Percentiles rank a stretch among this genome's conserved stretches.
phyloP scores from a whole-genome alignment of 1,140 invertebrate species.

The Tyrophagus putrescentiae region DNA sequence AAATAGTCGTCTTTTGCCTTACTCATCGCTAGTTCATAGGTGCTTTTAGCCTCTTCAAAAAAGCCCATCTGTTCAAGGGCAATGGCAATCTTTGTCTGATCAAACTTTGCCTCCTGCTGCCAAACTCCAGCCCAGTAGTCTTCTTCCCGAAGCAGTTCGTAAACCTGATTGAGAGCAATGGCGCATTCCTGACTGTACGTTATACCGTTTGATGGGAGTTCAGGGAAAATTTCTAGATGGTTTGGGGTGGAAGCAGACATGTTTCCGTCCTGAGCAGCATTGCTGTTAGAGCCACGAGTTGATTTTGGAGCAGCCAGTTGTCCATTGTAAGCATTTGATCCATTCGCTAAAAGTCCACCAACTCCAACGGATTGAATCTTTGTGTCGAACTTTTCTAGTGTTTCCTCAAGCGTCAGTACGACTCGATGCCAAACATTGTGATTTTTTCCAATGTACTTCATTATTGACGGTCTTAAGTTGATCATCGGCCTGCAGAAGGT shows the following conservation, averaged over 20 bases:
- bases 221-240: background rate
- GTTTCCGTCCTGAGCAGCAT: too few relatives aligned
- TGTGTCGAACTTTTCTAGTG: constrained; percentile 44
- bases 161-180: constrained; percentile 68
- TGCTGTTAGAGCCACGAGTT: too few relatives aligned
- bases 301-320: too few relatives aligned
- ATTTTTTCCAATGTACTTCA: constrained; percentile 67
- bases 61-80: constrained; percentile 90
- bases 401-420: constrained; percentile 68
- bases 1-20: constrained; percentile 69
- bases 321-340: background rate
- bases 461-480: constrained; percentile 56
- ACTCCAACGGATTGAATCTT: constrained; percentile 26
- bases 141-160: constrained; percentile 72
- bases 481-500: constrained; percentile 68
- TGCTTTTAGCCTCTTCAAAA: constrained; percentile 75
- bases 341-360: constrained; percentile 1
- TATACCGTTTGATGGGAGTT: constrained; percentile 29
- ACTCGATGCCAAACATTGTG: constrained; percentile 93
- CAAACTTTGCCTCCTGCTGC: constrained; percentile 76
- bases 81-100: constrained; percentile 74
- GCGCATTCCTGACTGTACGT: constrained; percentile 46
- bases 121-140: constrained; percentile 90
- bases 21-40: constrained; percentile 73
- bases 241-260: too few relatives aligned